Evolutionary conservation across 2,113 vertebrate genomes (phyloP).

Genomic region (Albula goreensis): DNA sequence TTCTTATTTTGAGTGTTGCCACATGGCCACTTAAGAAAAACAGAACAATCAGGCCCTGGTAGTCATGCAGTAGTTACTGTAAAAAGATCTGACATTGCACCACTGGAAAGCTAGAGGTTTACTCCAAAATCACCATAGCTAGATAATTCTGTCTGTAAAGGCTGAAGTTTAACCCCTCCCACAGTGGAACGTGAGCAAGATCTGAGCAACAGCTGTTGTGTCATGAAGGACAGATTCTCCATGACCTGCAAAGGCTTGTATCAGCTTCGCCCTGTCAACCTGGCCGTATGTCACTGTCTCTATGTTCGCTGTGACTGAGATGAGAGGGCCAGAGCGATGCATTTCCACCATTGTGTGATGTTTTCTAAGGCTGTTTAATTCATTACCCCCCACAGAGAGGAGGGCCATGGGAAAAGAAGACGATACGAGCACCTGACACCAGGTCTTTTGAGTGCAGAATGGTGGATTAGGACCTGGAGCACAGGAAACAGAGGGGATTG

Average conservation of each 20-base stretch:
- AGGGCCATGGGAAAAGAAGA: not conserved
- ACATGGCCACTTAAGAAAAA: not conserved
- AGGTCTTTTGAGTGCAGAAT: not conserved
- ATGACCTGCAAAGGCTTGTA: not conserved
- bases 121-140: not conserved
- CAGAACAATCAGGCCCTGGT: not conserved
- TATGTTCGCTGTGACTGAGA: not conserved
- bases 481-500: not conserved
- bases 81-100: not conserved
- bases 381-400: not conserved
- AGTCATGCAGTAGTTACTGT: not conserved
- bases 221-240: not conserved
- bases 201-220: not conserved
- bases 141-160: too few relatives aligned
- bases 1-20: not conserved
- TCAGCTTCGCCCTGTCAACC: not conserved
- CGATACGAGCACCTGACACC: not conserved
- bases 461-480: not conserved
- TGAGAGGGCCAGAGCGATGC: not conserved
- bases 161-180: too few relatives aligned
- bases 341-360: not conserved
- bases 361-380: not conserved
- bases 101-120: not conserved
- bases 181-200: not conserved
- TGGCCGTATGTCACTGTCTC: not conserved